Evolutionary conservation across 2,888 invertebrate genomes (phyloP).

Genomic region (Cremastobaeus sp.): DNA sequence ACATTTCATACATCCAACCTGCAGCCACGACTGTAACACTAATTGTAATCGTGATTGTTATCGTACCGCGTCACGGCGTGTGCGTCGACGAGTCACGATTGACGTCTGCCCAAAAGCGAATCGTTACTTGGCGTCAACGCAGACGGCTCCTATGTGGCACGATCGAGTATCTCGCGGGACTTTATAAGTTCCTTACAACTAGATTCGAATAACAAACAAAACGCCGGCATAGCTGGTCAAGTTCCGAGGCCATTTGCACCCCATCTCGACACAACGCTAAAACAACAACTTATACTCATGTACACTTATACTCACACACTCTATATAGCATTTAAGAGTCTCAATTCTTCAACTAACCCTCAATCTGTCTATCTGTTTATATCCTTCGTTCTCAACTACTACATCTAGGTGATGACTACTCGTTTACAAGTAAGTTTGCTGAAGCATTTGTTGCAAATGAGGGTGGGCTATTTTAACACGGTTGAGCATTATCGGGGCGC

Average conservation of each 20-base stretch:
- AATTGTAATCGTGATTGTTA: too few species aligned
- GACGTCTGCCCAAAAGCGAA: slow-evolving; percentile 11
- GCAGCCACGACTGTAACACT: slow-evolving; percentile 31
- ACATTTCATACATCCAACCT: slow-evolving; percentile 49
- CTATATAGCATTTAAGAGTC: slow-evolving; percentile 46
- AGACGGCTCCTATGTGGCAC: slow-evolving; percentile 21
- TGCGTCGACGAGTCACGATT: slow-evolving; percentile 21
- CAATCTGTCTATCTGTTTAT: slow-evolving; percentile 76
- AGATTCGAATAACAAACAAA: not conserved
- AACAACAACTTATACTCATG: slow-evolving; percentile 11
- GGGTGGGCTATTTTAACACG: slow-evolving; percentile 48
- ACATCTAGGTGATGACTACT: slow-evolving; percentile 82
- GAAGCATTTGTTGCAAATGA: slow-evolving; percentile 50
- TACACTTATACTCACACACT: not conserved
- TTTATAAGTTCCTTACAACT: slow-evolving; percentile 13
- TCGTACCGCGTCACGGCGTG: slow-evolving; percentile 16
- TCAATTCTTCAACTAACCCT: slow-evolving; percentile 62
- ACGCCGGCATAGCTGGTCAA: slow-evolving; percentile 18
- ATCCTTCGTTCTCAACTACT: slow-evolving; percentile 73
- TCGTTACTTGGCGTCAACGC: slow-evolving; percentile 8
- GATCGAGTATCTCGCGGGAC: slow-evolving; percentile 10
- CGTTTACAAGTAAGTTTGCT: slow-evolving; percentile 82
- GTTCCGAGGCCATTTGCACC: slow-evolving; percentile 21
- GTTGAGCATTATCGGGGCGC: slow-evolving; percentile 52
- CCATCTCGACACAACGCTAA: slow-evolving; percentile 4